Evolutionary conservation across 2,888 invertebrate genomes (phyloP).

Genomic region (Tenthredo amoena): DNA sequence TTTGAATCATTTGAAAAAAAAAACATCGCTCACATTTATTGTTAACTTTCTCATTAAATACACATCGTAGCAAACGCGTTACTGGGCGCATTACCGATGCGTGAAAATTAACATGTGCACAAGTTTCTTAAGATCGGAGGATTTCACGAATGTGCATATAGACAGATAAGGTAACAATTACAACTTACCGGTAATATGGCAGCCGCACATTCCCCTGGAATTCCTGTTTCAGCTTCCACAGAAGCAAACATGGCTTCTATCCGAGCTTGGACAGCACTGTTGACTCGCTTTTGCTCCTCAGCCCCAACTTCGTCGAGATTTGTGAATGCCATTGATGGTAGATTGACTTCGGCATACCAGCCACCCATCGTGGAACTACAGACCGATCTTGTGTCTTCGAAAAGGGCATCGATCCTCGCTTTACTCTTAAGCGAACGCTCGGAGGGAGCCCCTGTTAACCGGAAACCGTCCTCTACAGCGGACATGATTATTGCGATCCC

Average conservation of each 20-base stretch:
- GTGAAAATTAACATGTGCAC: background rate
- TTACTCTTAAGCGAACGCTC: slow-evolving; percentile 76
- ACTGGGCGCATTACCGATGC: background rate
- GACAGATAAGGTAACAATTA: background rate
- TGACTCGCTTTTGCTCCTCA: slow-evolving; percentile 77
- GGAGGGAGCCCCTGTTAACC: slow-evolving; percentile 72
- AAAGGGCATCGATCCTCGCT: slow-evolving; percentile 88
- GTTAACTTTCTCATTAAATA: background rate
- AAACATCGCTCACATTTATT: background rate
- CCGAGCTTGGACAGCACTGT: slow-evolving; percentile 90
- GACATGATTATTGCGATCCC: slow-evolving; percentile 16
- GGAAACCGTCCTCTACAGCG: slow-evolving; percentile 71
- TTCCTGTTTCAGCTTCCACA: slow-evolving; percentile 74
- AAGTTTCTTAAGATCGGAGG: background rate
- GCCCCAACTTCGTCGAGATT: slow-evolving; percentile 72
- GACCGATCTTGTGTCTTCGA: slow-evolving; percentile 85
- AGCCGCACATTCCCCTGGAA: slow-evolving; percentile 71
- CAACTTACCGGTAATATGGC: slow-evolving; percentile 71
- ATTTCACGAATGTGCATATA: background rate
- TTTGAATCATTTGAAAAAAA: background rate
- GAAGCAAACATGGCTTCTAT: slow-evolving; percentile 90
- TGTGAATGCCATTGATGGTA: slow-evolving; percentile 60
- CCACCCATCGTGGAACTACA: slow-evolving; percentile 76
- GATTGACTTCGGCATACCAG: slow-evolving; percentile 65
- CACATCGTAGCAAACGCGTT: background rate